phyloP scores from a whole-genome alignment of 2,113 vertebrate genomes.

The Sciurus niger region DNA sequence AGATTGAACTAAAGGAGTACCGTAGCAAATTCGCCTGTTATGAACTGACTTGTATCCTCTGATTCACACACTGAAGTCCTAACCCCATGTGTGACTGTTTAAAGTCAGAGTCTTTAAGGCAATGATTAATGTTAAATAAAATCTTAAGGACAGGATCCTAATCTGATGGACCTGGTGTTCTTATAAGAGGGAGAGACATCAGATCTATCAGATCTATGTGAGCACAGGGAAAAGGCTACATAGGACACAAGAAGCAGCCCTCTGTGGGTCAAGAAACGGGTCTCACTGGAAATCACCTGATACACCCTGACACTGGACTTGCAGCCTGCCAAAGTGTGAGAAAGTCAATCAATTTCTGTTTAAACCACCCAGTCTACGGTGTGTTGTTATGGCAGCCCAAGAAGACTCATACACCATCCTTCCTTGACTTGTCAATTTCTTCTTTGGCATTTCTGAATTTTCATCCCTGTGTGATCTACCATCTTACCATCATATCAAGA shows the following conservation, averaged over 20 bases:
- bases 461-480: not conserved
- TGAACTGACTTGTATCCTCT: not conserved
- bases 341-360: not conserved
- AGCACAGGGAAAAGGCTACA: not conserved
- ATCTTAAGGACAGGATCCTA: not conserved
- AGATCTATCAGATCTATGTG: not conserved
- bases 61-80: not conserved
- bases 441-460: not conserved
- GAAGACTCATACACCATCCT: not conserved
- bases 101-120: not conserved
- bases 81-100: not conserved
- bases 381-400: not conserved
- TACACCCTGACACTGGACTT: not conserved
- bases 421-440: not conserved
- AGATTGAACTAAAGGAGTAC: not conserved
- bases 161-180: not conserved
- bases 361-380: not conserved
- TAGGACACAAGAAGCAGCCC: not conserved
- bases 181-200: not conserved
- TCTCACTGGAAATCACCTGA: not conserved
- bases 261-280: not conserved
- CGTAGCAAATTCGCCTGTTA: not conserved
- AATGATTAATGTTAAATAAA: not conserved
- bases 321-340: not conserved
- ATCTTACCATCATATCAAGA: not conserved